Percentiles rank a stretch among this genome's conserved stretches.
Evolutionary conservation across 2,888 invertebrate genomes (phyloP).

Genomic region (Drosophila engyochracea): DNA sequence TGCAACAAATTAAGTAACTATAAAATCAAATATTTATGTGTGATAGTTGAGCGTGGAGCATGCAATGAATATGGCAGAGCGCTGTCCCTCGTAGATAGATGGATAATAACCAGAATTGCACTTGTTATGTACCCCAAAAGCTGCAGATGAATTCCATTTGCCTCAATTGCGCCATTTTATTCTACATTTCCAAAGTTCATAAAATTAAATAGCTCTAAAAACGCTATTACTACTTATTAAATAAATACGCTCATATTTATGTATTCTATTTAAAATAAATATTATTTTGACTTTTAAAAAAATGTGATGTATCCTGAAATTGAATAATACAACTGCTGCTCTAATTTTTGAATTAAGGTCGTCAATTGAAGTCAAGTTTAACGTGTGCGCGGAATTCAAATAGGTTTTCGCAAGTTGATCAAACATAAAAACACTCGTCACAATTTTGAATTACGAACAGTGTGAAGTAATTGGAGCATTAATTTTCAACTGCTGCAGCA

Average conservation of each 20-base stretch:
- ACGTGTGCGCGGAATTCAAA: not conserved
- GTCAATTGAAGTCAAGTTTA: not conserved
- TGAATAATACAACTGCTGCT: not conserved
- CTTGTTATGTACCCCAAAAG: not conserved
- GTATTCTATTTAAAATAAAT: not conserved
- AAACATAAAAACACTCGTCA: not conserved
- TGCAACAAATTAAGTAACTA: slow-evolving; percentile 20
- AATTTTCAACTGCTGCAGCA: not conserved
- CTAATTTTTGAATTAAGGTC: not conserved
- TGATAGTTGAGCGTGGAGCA: not conserved
- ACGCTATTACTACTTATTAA: not conserved
- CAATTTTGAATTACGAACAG: not conserved
- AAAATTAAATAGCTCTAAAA: not conserved
- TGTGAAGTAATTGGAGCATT: not conserved
- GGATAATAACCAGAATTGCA: not conserved
- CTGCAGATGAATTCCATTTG: not conserved
- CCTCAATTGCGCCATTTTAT: not conserved
- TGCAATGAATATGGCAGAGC: not conserved
- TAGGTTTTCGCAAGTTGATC: not conserved
- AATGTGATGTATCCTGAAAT: not conserved
- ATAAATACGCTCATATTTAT: not conserved
- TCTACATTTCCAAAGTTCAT: not conserved
- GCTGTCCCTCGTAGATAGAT: not conserved
- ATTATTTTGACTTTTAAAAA: not conserved
- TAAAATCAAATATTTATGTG: slow-evolving; percentile 2